Percentiles rank a stretch among this genome's conserved stretches.
Evolutionary conservation across 2,888 invertebrate species (phyloP).

Genomic region (Drosophila prolongata): DNA sequence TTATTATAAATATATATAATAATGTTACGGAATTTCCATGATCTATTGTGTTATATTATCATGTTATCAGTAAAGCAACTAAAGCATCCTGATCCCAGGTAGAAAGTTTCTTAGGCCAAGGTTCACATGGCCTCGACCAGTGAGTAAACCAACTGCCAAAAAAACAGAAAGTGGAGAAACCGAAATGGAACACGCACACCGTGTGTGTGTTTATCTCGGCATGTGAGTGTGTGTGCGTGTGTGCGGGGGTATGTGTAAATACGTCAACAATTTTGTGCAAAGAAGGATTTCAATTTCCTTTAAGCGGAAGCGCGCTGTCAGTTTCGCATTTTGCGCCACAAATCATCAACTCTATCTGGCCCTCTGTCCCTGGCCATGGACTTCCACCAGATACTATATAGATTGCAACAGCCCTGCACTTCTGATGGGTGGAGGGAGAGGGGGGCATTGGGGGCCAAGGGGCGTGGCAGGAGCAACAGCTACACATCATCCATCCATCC

Average conservation of each 20-base stretch:
- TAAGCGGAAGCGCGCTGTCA: slow-evolving; percentile 74
- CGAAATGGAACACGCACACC: slow-evolving; percentile 6
- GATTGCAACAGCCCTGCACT: slow-evolving; percentile 72
- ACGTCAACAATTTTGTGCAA: slow-evolving; percentile 78
- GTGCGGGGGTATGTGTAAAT: slow-evolving; percentile 53
- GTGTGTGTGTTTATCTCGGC: slow-evolving; percentile 4
- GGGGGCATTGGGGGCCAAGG: background rate
- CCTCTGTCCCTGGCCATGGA: slow-evolving; percentile 40
- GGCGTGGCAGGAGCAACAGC: slow-evolving; percentile 38
- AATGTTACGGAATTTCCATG: no score
- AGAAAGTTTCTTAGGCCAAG: background rate
- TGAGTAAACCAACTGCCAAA: slow-evolving; percentile 11
- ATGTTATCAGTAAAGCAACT: background rate
- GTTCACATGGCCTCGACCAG: slow-evolving; percentile 18
- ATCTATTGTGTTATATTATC: no score
- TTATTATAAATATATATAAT: no score
- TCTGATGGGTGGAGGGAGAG: background rate
- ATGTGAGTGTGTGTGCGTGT: slow-evolving; percentile 4
- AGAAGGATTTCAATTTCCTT: slow-evolving; percentile 80
- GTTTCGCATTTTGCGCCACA: slow-evolving; percentile 74
- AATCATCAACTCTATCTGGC: slow-evolving; percentile 78
- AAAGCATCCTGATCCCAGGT: background rate
- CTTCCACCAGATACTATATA: slow-evolving; percentile 45
- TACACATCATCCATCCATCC: slow-evolving; percentile 77
- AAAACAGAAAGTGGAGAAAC: background rate